Conservation (phyloP, 2,888 invertebrate genomes). For the Uropetala carovei region DNA sequence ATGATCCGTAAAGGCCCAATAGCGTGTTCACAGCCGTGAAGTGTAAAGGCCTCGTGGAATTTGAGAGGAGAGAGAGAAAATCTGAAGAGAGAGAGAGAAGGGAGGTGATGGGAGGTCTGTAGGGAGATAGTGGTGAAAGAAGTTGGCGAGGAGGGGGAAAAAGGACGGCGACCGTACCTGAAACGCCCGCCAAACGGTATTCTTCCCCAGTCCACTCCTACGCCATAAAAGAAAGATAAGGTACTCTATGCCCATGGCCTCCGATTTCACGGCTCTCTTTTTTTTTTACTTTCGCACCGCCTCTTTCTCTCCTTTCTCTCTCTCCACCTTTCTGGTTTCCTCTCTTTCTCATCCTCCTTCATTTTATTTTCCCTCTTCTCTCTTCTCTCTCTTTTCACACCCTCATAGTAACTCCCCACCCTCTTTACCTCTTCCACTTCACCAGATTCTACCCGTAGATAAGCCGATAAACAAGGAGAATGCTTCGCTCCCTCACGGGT, state of each 20-base stretch:
- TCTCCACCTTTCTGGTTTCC: background rate
- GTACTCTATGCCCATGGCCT: background rate
- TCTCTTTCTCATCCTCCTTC: background rate
- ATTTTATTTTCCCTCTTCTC: background rate
- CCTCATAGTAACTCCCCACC: background rate
- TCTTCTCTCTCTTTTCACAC: background rate
- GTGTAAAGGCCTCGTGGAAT: background rate
- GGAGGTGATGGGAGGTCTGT: background rate
- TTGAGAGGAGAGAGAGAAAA: background rate
- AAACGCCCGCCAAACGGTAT: background rate
- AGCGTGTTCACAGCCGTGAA: background rate
- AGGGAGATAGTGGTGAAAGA: background rate
- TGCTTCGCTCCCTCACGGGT: background rate
- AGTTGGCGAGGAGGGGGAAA: too few species aligned
- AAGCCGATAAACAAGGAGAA: slow-evolving; percentile 26
- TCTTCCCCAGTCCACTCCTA: background rate
- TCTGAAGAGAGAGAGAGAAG: background rate
- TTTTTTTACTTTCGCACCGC: background rate
- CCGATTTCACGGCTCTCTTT: background rate
- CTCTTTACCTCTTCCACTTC: background rate
- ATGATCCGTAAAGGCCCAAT: background rate
- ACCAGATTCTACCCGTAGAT: slow-evolving; percentile 5
- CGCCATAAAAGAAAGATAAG: slow-evolving; percentile 18
- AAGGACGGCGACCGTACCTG: background rate
- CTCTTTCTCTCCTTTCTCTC: background rate